Percentiles rank a stretch among this genome's conserved stretches.
Conservation (phyloP, 2,888 invertebrate species). For the Autographa gamma region DNA sequence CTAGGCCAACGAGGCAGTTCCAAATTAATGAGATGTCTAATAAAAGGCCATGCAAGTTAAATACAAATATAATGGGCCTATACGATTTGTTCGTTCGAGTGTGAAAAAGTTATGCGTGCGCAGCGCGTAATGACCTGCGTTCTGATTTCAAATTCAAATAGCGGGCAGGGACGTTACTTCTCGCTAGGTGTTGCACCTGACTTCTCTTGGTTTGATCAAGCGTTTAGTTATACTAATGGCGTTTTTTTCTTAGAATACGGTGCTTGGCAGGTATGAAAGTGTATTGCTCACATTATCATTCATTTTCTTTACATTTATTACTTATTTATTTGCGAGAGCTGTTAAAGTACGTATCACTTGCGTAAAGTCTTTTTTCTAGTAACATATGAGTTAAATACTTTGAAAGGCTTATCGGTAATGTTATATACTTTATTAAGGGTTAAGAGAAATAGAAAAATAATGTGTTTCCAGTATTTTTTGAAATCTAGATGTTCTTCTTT, state of each 20-base stretch:
- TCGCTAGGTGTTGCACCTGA: slow-evolving; percentile 44
- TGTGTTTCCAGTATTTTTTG: too few species aligned
- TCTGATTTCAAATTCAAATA: slow-evolving; percentile 69
- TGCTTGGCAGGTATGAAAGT: neutral
- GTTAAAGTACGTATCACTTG: neutral
- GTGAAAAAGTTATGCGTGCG: slow-evolving; percentile 64
- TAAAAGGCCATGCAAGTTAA: slow-evolving; percentile 55
- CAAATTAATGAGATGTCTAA: slow-evolving; percentile 47
- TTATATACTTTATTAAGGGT: too few species aligned
- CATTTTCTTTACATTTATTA: neutral
- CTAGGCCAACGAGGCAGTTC: too few species aligned
- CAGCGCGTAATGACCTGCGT: slow-evolving; percentile 55
- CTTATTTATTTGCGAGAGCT: neutral
- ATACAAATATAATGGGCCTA: slow-evolving; percentile 58
- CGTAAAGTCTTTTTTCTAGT: neutral
- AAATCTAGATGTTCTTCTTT: too few species aligned
- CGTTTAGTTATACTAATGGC: neutral
- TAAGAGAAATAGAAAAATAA: too few species aligned
- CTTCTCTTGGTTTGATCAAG: slow-evolving; percentile 23
- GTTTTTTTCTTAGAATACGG: neutral
- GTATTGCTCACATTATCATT: neutral
- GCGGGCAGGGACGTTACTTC: slow-evolving; percentile 34
- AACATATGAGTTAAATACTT: neutral
- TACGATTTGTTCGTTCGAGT: slow-evolving; percentile 61
- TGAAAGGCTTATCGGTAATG: neutral